Base-by-base conservation (phyloP, 2,888 invertebrate species). In the Lasioglossum figueresi region DNA sequence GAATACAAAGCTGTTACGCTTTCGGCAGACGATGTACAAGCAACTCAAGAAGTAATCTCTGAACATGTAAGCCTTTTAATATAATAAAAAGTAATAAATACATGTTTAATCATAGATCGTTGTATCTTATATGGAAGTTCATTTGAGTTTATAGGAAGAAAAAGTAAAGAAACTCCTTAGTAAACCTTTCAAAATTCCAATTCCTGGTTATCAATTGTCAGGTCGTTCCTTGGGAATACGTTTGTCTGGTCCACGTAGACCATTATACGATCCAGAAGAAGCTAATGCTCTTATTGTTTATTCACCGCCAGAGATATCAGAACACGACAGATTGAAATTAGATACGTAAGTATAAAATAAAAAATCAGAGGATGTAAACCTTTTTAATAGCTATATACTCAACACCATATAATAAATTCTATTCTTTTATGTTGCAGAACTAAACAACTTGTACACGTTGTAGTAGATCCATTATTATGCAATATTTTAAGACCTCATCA, bases 401-500 rank as follows among this genome's bases (percentile, higher is more conserved):
- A 43, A 43, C 14, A 37, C 6, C 10, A 10, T 37, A 10, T 68
- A 19, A 12, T 40, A 4, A 70, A 19, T 70, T 19, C 5, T 12
- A 72, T 70, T 10, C 31, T 56, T 73, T 73, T 66, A 76, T 89
- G 88, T 95, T 95, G 73, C 90, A 96, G 96, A 78, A 96, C 96
- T 43, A 96, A 96, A 80, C 95, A 96, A 79, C 96, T 96, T 93
- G 99, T 99, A 0, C 99, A 99, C 94, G 99, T 99, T 2, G 99
- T 99, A 0, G 99, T 99, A 0, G 99, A 99, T 96, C 99, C 99
- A 0, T 94, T 98, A 1, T 95, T 99, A 4, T 97, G 98, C 27
- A 98, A 98, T 93, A 96, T 99, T 82, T 95, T 99, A 4, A 96
- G 99, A 74, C 99, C 99, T 0, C 99, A 99, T 97, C 99, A 99